Conservation (phyloP, 1,140 invertebrate species). For the Lycorma delicatula region DNA sequence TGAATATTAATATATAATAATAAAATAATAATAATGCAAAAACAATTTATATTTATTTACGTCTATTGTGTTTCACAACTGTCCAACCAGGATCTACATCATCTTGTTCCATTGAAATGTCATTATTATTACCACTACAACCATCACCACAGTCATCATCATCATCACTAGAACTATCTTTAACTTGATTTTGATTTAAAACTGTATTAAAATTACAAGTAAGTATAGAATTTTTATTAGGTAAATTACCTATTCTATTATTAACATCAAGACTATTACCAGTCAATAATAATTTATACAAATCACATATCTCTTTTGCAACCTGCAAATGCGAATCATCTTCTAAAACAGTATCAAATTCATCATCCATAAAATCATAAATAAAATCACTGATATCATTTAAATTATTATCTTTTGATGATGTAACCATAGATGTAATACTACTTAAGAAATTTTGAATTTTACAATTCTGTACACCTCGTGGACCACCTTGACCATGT, state of each 20-base stretch:
- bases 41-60: too few species aligned
- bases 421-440: too few species aligned
- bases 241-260: background rate
- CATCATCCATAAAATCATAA: constrained; percentile 54
- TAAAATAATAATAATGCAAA: too few species aligned
- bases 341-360: constrained; percentile 54
- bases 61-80: constrained; percentile 1
- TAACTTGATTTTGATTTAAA: background rate
- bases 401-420: too few species aligned
- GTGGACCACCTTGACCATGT: constrained; percentile 55
- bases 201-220: background rate
- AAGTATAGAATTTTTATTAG: background rate
- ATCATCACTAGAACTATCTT: background rate
- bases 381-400: too few species aligned
- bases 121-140: background rate
- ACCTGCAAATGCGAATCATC: constrained; percentile 41
- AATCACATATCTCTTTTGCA: constrained; percentile 5
- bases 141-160: background rate
- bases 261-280: constrained; percentile 1
- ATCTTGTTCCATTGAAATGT: background rate
- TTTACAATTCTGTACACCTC: too few species aligned
- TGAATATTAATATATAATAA: too few species aligned
- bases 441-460: too few species aligned
- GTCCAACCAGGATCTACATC: background rate
- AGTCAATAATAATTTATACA: background rate